phyloP scores from a whole-genome alignment of 2,888 invertebrate species.

The Meliscaeva auricollis region DNA sequence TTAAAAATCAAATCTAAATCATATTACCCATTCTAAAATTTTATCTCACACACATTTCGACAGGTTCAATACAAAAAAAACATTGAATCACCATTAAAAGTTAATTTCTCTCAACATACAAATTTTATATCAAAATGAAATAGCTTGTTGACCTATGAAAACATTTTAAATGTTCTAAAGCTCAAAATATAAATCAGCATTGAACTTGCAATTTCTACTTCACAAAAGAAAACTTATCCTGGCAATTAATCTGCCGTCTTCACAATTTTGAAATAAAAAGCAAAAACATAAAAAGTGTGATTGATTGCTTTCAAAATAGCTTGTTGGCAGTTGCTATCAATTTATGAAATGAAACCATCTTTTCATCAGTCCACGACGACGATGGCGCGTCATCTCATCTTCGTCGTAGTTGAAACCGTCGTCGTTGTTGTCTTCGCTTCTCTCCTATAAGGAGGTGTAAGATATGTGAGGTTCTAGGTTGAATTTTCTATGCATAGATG shows the following conservation, averaged over 20 bases:
- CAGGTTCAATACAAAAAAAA: neutral
- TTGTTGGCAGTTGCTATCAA: conserved; percentile 40
- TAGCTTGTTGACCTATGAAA: conserved; percentile 28
- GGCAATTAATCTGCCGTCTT: conserved; percentile 46
- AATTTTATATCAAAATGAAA: conserved; percentile 4
- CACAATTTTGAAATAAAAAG: conserved; percentile 21
- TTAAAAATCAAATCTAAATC: neutral
- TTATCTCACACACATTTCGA: neutral
- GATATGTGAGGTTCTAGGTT: conserved; percentile 19
- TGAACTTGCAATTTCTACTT: conserved; percentile 20
- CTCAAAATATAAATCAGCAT: conserved; percentile 46
- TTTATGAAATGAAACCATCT: conserved; percentile 39
- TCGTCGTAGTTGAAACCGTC: neutral
- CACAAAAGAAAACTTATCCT: conserved; percentile 26
- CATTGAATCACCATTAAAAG: conserved; percentile 26
- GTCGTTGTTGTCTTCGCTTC: neutral
- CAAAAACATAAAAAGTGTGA: conserved; percentile 43
- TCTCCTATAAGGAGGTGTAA: conserved; percentile 3
- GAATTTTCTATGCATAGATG: neutral
- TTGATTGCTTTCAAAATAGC: conserved; percentile 50
- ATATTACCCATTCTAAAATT: neutral
- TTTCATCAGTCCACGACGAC: conserved; percentile 15
- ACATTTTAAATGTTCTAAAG: conserved; percentile 18
- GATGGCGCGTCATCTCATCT: conserved; percentile 10
- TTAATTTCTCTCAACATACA: neutral